Base-by-base conservation (phyloP, 2,888 invertebrate genomes). In the Coleophora flavipennella region DNA sequence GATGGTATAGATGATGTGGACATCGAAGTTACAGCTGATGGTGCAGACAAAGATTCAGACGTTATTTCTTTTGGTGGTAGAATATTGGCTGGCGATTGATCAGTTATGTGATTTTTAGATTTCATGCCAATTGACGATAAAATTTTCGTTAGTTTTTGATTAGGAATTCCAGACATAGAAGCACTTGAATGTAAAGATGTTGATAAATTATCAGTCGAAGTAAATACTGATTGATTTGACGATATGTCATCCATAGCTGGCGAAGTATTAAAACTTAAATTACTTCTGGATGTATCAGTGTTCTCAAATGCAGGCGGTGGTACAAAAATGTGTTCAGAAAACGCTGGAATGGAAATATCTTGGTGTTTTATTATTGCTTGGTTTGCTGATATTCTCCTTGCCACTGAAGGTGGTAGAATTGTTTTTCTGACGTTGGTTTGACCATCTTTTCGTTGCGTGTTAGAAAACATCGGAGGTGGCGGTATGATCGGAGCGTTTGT, bases 401-500 rank as follows among this genome's bases (percentile, higher is more conserved):
- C 83, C 0, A 83, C 73, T 1, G 84, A 83, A 0, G 83, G 83
- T 6, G 84, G 83, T 46, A 84, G 48, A 1, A 81, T 54, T 0
- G 74, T 46, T 45, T 69, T 78, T 12, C 55, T 65, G n/a, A 57
- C 48, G n/a, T 55, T 42, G 3, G 42, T 31, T 38, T 62, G 62
- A 36, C 49, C 57, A 4, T 67, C 68, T 31, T 43, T 59, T 40
- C 52, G 59, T 20, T 53, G 46, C 26, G 62, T 33, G 38, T 72
- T 68, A 1, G 78, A 73, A 47, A 80, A 81, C 77, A 77, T 79
- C 0, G 79, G 77, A 1, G 83, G 84, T 2, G 81, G 83, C 7
- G 83, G 78, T 39, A 81, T 76, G 1, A 75, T 62, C 13, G 61
- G 51, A 7, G 63, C 50, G 33, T 37, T 53, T 13, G 48, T 12